Percentiles rank a stretch among this genome's conserved stretches.
Conservation (phyloP, 2,113 vertebrate species). For the Cyanoramphus novaezelandiae region DNA sequence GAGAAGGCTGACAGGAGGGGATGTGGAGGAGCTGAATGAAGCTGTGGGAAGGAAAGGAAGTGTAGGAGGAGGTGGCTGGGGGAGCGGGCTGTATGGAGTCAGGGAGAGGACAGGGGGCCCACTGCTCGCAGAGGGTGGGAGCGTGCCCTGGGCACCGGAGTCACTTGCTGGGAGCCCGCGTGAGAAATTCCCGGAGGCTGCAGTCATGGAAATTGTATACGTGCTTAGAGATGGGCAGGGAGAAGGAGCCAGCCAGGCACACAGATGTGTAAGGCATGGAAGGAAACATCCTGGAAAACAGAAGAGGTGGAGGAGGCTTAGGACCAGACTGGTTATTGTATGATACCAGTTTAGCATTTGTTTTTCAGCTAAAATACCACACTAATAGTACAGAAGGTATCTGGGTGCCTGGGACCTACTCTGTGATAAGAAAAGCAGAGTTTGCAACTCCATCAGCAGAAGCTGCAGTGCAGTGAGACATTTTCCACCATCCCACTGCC, state of each 20-base stretch:
- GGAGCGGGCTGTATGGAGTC: background rate
- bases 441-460: background rate
- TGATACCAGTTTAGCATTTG: background rate
- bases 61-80: background rate
- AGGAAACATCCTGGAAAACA: background rate
- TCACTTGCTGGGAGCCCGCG: background rate
- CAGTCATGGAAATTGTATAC: slow-evolving; percentile 6
- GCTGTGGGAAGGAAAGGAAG: background rate
- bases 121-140: background rate
- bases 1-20: background rate
- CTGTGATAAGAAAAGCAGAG: background rate
- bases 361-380: background rate
- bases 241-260: background rate
- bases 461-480: background rate
- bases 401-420: background rate
- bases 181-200: slow-evolving; percentile 4
- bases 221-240: rapidly evolving
- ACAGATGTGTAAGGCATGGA: background rate
- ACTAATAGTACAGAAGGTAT: background rate
- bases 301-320: background rate
- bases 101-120: slow-evolving; percentile 26
- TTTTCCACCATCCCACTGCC: background rate
- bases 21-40: background rate
- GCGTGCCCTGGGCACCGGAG: slow-evolving; percentile 8
- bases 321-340: background rate